Evolutionary conservation across 2,888 invertebrate species (phyloP), one percentile per base, ranked within the genome.

Genomic region (Dicranocentrus wangi): DNA sequence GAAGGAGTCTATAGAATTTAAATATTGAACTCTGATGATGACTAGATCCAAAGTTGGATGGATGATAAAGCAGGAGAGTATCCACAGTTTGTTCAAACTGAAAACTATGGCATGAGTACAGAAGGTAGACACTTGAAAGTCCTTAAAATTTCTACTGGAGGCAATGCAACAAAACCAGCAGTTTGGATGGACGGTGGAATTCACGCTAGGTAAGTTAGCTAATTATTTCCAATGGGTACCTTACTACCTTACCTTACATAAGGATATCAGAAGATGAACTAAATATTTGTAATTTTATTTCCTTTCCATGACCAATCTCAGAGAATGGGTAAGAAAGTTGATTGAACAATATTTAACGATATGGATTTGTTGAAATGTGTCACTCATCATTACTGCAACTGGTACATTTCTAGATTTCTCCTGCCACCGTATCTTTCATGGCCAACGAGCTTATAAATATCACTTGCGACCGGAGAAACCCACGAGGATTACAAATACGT

Each of bases 141-240:
- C 53, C 92, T 92, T 0, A 94, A 93, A 90, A 92, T 95, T 61
- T 90, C 90, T 1, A 85, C 85, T 0, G 82, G 78, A 42, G 89
- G 87, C 53, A 85, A 78, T 87, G 87, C 83, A 87, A 89, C 90
- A 86, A 94, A 94, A 84, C 93, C 93, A 2, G 93, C 93, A 0
- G 92, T 95, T 51, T 95, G 95, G 92, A 90, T 96, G 39, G 95
- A 95, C 87, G 94, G 93, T 10, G 90, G 90, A 0, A 90, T 91
- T 81, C 93, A 94, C 87, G 93, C 93, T 1, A 88, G 93, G 86
- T 27, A 2, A 55, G 7, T 10, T 47, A 3, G 2, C 15, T 5
- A 10, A 47, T 2, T 39, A 39, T 8, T 39, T 39, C 5, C 39
- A 39, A 39, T 13, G 13, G 13, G 39, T 8, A 39, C 7, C 13